Conservation (phyloP, 2,797 vertebrate genomes). For the Rhynchotus rufescens region DNA sequence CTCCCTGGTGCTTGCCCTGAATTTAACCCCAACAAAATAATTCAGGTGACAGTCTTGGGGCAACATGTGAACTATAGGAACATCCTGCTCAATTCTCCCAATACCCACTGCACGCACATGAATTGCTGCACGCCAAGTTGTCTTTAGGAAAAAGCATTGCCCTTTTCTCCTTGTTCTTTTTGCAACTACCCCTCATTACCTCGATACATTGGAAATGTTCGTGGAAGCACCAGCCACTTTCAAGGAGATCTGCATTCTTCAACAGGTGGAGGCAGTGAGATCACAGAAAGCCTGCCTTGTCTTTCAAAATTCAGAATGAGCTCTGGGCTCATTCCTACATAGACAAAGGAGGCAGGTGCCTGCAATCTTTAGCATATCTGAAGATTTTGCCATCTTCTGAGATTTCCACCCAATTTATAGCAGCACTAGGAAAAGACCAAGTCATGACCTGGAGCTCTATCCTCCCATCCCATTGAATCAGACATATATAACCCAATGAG, state of each 20-base stretch:
- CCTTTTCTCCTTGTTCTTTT: background rate
- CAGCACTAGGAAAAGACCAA: slow-evolving; percentile 11
- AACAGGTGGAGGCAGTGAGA: background rate
- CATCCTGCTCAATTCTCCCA: background rate
- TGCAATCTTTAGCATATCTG: slow-evolving; percentile 20
- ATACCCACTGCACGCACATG: rapidly evolving
- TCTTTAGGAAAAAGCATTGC: background rate
- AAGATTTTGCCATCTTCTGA: slow-evolving; percentile 43
- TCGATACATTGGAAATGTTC: background rate
- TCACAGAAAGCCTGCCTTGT: background rate
- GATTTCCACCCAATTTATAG: slow-evolving; percentile 32
- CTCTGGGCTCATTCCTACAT: background rate
- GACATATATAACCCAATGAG: background rate
- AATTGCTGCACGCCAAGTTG: background rate
- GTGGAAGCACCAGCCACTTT: background rate
- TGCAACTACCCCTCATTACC: background rate
- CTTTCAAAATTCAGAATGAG: background rate
- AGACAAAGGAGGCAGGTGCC: background rate
- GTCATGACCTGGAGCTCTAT: slow-evolving; percentile 14
- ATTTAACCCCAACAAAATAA: background rate
- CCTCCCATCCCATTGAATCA: background rate
- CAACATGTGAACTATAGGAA: background rate
- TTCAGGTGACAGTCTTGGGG: background rate
- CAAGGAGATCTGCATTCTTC: background rate
- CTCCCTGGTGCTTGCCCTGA: background rate